Evolutionary conservation across 2,113 vertebrate species (phyloP).

Genomic region (Nematolebias whitei): DNA sequence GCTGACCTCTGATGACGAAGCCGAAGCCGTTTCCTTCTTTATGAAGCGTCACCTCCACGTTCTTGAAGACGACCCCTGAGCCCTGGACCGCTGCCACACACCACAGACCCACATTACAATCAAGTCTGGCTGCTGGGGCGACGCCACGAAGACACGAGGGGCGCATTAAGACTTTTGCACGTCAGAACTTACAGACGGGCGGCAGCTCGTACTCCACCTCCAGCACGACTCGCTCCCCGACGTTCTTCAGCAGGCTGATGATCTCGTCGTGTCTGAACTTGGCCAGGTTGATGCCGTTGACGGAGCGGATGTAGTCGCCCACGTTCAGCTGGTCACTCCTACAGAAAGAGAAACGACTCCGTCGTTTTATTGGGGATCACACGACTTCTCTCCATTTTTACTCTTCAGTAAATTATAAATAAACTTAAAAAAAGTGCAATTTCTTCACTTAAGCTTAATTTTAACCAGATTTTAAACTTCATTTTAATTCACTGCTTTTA

Average conservation of each 20-base stretch:
- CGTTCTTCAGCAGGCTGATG: constrained; percentile 97
- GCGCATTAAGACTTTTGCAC: background rate
- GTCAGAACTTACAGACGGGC: constrained; percentile 88
- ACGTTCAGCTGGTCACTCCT: constrained; percentile 98
- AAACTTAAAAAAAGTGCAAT: too few relatives aligned
- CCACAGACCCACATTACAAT: background rate
- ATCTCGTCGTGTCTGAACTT: constrained; percentile 98
- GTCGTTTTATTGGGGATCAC: too few relatives aligned
- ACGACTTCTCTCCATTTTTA: too few relatives aligned
- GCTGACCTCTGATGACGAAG: constrained; percentile 96
- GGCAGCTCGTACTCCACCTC: constrained; percentile 98
- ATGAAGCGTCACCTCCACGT: constrained; percentile 94
- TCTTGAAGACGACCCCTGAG: constrained; percentile 94
- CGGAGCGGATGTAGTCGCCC: constrained; percentile 96
- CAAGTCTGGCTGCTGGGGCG: background rate
- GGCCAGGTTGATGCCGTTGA: constrained; percentile 96
- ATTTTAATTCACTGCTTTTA: too few relatives aligned
- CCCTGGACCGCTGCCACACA: constrained; percentile 87
- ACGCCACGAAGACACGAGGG: too few relatives aligned
- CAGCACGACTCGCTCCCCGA: constrained; percentile 93
- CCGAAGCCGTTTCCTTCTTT: constrained; percentile 99
- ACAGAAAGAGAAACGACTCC: background rate
- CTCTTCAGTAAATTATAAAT: too few relatives aligned
- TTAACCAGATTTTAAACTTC: too few relatives aligned
- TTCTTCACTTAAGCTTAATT: too few relatives aligned